Base-by-base conservation (phyloP, 1,140 invertebrate species). In the Charaxes varanes region DNA sequence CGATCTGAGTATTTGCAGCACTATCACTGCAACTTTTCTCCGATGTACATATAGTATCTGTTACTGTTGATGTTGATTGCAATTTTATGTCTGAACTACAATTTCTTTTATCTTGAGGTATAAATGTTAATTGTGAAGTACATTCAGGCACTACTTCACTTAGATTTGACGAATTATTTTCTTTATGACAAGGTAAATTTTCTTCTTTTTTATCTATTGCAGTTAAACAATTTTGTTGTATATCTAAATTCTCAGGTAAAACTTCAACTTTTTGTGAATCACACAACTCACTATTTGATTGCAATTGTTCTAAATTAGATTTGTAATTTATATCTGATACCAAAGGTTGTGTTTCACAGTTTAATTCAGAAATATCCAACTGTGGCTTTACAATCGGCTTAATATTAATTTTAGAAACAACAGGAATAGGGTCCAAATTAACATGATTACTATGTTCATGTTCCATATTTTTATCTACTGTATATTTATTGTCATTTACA, bases 401-500 rank as follows among this genome's bases (percentile, higher is more conserved):
- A 21, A 62, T 60, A 43, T 53, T 61, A 14, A 58, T 30, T 55
- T 62, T 69, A 16, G 55, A 40, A 13, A 62, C 36, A 45, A 52
- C 34, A 37, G 62, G 46, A 43, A 53, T 23, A 35, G 41, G 47
- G 7, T 63, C 57, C 10, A 17, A 14, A 55, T 38, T 48, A 32
- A 65, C 49, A 34, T 63, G 71, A 41, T 76, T 71, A 38, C 40
- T 51, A 31, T 57, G 59, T 21, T 48, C 46, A 41, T 32, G 34
- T 17, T 34, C 46, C 11, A 55, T 49, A 43, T 31, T 47, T 36
- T 62, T 60, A 47, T 55, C 44, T 24, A 51, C 46, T 40, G 19
- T 49, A 22, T 50, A 45, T 24, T 55, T 28, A 27, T 32, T 62
- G 38, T 78, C 73, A 57, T 64, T 65, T 11, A 45, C 28, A 31